phyloP scores from a whole-genome alignment of 2,797 vertebrate genomes.

The Micropoecilia bifurca region DNA sequence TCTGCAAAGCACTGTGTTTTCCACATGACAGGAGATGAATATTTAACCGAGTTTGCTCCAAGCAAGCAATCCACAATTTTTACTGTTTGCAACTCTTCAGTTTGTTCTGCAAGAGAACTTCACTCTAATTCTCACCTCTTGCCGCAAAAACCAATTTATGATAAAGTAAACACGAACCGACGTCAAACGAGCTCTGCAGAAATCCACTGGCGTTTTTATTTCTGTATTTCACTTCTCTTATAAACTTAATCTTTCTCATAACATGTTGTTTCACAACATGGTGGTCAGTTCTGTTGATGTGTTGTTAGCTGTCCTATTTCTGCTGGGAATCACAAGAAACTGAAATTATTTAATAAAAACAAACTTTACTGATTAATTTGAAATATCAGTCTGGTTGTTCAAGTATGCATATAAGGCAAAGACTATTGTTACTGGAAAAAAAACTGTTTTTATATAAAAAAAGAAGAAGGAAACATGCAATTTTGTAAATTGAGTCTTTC shows the following conservation, averaged over 20 bases:
- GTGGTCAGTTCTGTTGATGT: not conserved
- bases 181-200: constrained; percentile 9
- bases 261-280: too few species aligned
- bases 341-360: not conserved
- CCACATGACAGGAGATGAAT: not conserved
- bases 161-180: not conserved
- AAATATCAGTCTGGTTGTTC: not conserved
- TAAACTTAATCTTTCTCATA: not conserved
- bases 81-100: not conserved
- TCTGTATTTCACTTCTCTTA: constrained; percentile 38
- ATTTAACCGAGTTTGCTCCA: not conserved
- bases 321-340: too few species aligned
- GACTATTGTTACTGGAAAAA: not conserved
- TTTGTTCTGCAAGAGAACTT: not conserved
- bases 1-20: not conserved
- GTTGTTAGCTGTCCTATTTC: not conserved
- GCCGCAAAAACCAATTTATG: not conserved
- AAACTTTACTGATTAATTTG: not conserved
- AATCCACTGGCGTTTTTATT: constrained; percentile 2
- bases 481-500: not conserved
- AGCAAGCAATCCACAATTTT: not conserved
- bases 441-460: not conserved
- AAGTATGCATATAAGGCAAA: not conserved
- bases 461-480: not conserved
- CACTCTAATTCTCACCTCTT: not conserved